Evolutionary conservation across 1,140 invertebrate species (phyloP), one percentile per base, ranked within the genome.

Genomic region (Nephila pilipes): DNA sequence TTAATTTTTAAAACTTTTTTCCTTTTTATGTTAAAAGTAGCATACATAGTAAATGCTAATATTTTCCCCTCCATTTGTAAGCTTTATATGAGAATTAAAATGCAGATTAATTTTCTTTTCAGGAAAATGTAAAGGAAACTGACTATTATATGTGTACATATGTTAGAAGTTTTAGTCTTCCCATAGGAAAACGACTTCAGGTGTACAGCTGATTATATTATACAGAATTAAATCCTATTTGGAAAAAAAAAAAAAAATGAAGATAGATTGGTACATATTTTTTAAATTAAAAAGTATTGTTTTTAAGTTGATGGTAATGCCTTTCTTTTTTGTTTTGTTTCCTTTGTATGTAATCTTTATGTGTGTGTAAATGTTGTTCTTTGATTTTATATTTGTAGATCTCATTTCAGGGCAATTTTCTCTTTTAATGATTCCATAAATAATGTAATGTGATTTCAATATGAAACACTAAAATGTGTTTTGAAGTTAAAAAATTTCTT

Each of bases 71-170:
- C 22, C 46, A 29, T 14, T 14, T n/a, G 46, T 55, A 57, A 16
- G 81, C 20, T 83, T 54, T 83, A 57, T 32, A 25, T 83, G 81
- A n/a, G 12, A 83, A 54, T 83, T 55, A 83, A 75, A 83, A 83
- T 25, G 14, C 16, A 55, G n/a, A 55, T 83, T 55, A 55, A 83
- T 83, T 83, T 83, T 83, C 80, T 83, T 83, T 83, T 83, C 81
- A 83, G 81, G 81, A 83, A 46, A 46, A 18, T 83, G 25, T 83
- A 55, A 55, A 54, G 54, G 46, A 46, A 46, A 54, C 25, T 83
- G 81, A 55, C 46, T 83, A 55, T 46, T 55, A 83, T 83, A 75
- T 75, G 69, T 75, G 69, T 75, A 75, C 69, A 75, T 75, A 75
- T 32, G 36, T 32, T 75, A 32, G 69, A 18, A 75, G 32, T 25